Percentiles rank a stretch among this genome's conserved stretches.
Conservation (phyloP, 2,113 vertebrate genomes). For the Panthera uncia region DNA sequence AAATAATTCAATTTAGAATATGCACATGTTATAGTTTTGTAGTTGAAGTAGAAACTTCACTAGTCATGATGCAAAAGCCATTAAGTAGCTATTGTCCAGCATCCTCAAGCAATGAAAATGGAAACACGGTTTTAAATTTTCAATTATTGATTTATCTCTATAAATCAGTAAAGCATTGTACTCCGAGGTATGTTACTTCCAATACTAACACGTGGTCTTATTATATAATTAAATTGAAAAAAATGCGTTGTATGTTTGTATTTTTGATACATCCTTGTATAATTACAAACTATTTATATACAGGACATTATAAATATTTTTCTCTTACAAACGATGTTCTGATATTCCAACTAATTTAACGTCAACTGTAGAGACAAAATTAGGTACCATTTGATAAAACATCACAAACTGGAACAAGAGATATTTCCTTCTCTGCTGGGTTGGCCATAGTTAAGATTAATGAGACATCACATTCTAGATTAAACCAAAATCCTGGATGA, state of each 20-base stretch:
- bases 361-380: neutral
- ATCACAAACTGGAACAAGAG: neutral
- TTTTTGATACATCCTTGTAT: neutral
- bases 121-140: neutral
- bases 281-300: neutral
- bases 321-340: neutral
- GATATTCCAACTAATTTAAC: neutral
- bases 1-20: slow-evolving; percentile 9
- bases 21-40: neutral
- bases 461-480: neutral
- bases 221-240: neutral
- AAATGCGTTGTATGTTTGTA: neutral
- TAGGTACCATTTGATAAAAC: neutral
- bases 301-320: neutral
- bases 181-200: neutral
- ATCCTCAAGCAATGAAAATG: neutral
- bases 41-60: neutral
- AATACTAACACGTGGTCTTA: neutral
- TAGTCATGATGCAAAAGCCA: neutral
- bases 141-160: neutral
- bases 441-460: neutral
- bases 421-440: accelerated
- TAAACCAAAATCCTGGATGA: neutral
- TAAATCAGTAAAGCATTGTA: neutral
- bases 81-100: neutral